phyloP scores from a whole-genome alignment of 2,113 vertebrate species.

The Chamaetylas fuelleborni region DNA sequence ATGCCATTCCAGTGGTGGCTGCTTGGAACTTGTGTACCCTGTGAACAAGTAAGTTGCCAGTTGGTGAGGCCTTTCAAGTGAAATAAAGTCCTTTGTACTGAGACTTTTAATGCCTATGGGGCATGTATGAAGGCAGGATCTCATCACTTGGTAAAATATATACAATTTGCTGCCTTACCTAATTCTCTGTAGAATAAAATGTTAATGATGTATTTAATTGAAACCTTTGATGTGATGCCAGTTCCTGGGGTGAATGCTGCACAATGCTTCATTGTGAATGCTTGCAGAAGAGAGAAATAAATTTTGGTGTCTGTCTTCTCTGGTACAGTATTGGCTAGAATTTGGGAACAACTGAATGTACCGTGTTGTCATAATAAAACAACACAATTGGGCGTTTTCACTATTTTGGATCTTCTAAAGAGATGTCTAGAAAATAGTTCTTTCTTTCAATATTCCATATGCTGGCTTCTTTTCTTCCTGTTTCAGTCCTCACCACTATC shows the following conservation, averaged over 20 bases:
- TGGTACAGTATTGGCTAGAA: not conserved
- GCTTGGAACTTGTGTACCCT: not conserved
- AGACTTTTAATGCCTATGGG: not conserved
- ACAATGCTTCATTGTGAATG: not conserved
- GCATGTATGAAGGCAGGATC: not conserved
- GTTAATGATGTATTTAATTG: constrained; percentile 35
- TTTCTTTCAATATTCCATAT: not conserved
- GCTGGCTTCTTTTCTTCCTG: not conserved
- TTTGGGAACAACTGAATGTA: not conserved
- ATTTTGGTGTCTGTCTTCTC: not conserved
- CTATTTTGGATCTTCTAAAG: not conserved
- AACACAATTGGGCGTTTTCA: fast-evolving
- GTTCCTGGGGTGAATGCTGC: not conserved
- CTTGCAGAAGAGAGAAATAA: not conserved
- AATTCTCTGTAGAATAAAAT: not conserved
- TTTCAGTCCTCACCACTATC: not conserved
- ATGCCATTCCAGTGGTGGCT: not conserved
- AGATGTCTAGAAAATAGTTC: not conserved
- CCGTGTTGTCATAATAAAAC: not conserved
- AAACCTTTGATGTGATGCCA: not conserved
- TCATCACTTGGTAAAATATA: not conserved
- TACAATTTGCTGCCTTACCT: not conserved
- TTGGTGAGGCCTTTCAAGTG: not conserved
- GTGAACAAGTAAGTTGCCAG: not conserved
- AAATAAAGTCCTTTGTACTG: not conserved